Evolutionary conservation across 2,113 vertebrate species (phyloP).

Genomic region (Sprattus sprattus): DNA sequence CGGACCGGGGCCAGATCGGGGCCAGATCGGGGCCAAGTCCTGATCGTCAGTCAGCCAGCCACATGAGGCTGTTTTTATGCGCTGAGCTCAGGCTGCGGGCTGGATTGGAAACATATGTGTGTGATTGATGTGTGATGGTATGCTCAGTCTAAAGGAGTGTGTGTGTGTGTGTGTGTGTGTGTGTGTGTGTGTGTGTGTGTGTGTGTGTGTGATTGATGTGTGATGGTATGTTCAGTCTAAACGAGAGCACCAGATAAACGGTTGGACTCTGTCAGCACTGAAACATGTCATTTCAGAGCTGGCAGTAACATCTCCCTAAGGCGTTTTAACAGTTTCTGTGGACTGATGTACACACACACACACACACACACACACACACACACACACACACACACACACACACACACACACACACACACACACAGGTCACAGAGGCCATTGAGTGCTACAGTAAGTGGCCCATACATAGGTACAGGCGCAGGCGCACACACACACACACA

Average conservation of each 20-base stretch:
- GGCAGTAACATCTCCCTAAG: background rate
- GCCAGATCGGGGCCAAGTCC: background rate
- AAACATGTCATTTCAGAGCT: conserved; percentile 9
- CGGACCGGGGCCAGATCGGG: background rate
- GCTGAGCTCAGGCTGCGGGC: background rate
- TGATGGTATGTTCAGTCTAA: background rate
- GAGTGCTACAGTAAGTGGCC: background rate
- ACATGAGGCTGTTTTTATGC: background rate
- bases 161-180: too few relatives aligned
- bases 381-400: too few relatives aligned
- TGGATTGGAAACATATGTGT: conserved; percentile 2
- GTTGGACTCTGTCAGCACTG: background rate
- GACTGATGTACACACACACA: background rate
- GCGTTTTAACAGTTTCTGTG: background rate
- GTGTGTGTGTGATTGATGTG: conserved; percentile 1
- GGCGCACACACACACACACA: background rate
- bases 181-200: too few relatives aligned
- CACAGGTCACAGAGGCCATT: background rate
- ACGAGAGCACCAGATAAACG: background rate
- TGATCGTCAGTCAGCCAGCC: background rate
- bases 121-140: background rate
- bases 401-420: too few relatives aligned
- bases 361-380: too few relatives aligned
- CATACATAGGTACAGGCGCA: conserved; percentile 39
- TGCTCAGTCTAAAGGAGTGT: background rate